Evolutionary conservation across 1,140 invertebrate genomes (phyloP).

Genomic region (Ceratosolen fusciceps): DNA sequence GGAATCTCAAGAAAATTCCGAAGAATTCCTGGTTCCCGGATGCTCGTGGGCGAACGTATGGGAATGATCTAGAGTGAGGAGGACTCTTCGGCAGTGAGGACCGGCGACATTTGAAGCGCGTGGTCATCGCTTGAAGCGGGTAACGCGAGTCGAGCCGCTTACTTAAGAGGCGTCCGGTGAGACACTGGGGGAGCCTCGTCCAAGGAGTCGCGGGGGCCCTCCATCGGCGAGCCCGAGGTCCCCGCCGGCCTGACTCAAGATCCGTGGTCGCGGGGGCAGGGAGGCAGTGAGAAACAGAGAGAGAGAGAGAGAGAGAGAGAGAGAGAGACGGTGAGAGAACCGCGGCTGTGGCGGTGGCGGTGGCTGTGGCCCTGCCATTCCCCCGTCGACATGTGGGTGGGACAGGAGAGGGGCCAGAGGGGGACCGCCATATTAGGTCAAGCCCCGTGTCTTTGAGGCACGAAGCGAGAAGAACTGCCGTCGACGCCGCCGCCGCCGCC

Average conservation of each 20-base stretch:
- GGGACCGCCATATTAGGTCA: constrained; percentile 71
- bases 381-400: constrained; percentile 51
- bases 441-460: constrained; percentile 65
- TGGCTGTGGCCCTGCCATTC: background rate
- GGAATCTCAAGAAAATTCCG: too few species aligned
- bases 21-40: too few species aligned
- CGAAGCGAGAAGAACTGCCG: too few species aligned
- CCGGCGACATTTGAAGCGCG: constrained; percentile 24
- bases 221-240: constrained; percentile 29
- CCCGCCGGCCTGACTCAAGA: background rate
- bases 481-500: constrained; percentile 49
- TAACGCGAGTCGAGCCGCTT: constrained; percentile 53
- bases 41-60: too few species aligned
- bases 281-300: background rate
- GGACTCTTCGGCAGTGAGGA: background rate
- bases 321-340: background rate
- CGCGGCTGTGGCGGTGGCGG: background rate
- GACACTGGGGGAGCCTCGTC: constrained; percentile 62
- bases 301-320: constrained; percentile 38
- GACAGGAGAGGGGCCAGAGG: constrained; percentile 41
- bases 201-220: constrained; percentile 53
- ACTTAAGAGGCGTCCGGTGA: constrained; percentile 66
- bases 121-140: constrained; percentile 52
- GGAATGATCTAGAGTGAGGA: too few species aligned
- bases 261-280: background rate